Conservation (phyloP, 2,797 vertebrate species). For the Chelidonichthys spinosus region DNA sequence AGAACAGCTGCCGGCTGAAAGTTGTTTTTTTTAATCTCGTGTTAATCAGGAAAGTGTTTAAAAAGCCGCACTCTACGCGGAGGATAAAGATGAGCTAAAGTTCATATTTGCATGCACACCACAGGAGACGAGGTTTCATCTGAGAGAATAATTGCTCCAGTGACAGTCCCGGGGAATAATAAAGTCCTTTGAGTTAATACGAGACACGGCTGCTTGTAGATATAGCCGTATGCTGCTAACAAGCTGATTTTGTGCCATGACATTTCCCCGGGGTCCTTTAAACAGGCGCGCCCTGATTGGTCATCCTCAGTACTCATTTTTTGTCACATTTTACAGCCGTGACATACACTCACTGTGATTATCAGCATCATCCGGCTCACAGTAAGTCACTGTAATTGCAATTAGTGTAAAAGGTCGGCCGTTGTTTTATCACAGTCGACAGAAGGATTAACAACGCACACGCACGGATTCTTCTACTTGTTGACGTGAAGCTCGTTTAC, state of each 20-base stretch:
- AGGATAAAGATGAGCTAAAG: constrained; percentile 56
- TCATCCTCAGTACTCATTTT: constrained; percentile 56
- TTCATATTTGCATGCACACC: constrained; percentile 65
- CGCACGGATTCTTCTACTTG: constrained; percentile 27
- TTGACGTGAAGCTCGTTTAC: constrained; percentile 42
- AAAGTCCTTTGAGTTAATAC: constrained; percentile 58
- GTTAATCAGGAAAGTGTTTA: constrained; percentile 17
- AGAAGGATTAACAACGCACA: constrained; percentile 53
- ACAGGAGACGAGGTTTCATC: constrained; percentile 56
- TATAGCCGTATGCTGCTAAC: constrained; percentile 59
- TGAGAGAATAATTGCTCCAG: constrained; percentile 63
- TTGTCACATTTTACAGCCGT: constrained; percentile 69
- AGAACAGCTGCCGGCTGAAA: neutral
- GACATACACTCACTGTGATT: constrained; percentile 64
- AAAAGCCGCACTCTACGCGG: constrained; percentile 2
- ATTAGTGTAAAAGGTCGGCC: constrained; percentile 77
- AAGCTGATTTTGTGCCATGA: constrained; percentile 68
- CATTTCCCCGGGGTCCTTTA: constrained; percentile 66
- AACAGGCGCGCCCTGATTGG: constrained; percentile 57
- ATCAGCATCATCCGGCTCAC: constrained; percentile 56
- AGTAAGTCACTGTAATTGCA: constrained; percentile 76
- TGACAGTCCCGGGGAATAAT: constrained; percentile 47
- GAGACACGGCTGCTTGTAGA: constrained; percentile 38
- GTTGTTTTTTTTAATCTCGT: neutral
- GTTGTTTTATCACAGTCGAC: constrained; percentile 51